Evolutionary conservation across 23 tunicate genomes (phyloP).

Genomic region (Ciona savignyi): DNA sequence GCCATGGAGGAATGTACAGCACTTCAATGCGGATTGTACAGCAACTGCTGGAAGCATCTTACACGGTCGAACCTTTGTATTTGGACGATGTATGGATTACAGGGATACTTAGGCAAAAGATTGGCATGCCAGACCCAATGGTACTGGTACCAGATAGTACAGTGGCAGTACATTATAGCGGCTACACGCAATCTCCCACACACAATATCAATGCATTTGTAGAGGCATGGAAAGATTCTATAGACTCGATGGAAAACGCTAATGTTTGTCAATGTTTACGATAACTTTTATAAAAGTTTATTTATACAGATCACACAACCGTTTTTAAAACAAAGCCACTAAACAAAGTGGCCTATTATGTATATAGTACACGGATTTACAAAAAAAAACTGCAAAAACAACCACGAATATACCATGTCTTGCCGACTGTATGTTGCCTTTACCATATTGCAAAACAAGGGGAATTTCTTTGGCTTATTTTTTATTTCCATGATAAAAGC

Average conservation of each 20-base stretch:
- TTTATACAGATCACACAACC: neutral
- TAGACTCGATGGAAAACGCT: neutral
- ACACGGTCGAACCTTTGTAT: neutral
- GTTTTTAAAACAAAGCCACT: too few relatives aligned
- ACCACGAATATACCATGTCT: neutral
- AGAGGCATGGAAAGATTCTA: neutral
- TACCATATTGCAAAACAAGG: too few relatives aligned
- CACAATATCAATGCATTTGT: neutral
- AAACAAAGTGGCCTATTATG: neutral
- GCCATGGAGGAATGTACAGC: conserved; percentile 12
- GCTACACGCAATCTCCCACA: neutral
- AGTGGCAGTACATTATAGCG: neutral
- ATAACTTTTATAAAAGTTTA: too few relatives aligned
- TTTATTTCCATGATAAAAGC: too few relatives aligned
- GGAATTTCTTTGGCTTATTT: too few relatives aligned
- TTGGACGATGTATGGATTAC: neutral
- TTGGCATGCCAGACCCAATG: conserved; percentile 5
- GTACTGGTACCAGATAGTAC: neutral
- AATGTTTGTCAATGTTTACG: neutral
- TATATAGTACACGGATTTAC: too few relatives aligned
- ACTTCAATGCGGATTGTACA: conserved; percentile 7
- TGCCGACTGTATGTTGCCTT: too few relatives aligned
- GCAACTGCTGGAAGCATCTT: neutral
- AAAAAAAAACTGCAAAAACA: too few relatives aligned
- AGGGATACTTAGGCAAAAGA: neutral